These are phyloP conservation scores for Ypsolopha scabrella DNA, from an alignment of 2,888 invertebrate genomes.

Conservation along the genomic window DNA sequence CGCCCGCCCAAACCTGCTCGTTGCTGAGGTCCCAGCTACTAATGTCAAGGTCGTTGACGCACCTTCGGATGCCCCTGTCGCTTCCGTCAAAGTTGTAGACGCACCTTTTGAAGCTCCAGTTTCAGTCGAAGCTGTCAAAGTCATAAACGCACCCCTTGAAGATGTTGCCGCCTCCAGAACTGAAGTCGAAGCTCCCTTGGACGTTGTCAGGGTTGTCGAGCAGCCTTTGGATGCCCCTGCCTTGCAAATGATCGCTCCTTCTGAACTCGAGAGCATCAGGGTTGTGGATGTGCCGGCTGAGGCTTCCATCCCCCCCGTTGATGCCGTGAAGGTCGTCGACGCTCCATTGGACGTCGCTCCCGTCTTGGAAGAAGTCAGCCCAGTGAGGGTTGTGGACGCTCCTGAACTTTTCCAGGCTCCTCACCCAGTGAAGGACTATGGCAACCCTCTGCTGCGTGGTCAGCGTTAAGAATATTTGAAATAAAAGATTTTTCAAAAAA, in stretches of 20 bases:
- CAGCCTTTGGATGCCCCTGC: background rate
- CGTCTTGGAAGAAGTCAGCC: background rate
- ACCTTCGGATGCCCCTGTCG: background rate
- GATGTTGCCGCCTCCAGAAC: too few relatives aligned
- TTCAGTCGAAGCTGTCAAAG: too few relatives aligned
- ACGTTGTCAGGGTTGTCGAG: background rate
- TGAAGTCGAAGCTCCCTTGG: too few relatives aligned
- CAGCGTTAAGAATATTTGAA: too few relatives aligned
- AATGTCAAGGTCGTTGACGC: background rate
- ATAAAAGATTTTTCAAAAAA: too few relatives aligned
- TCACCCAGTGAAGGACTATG: too few relatives aligned
- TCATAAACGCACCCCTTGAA: too few relatives aligned
- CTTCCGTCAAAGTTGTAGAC: background rate
- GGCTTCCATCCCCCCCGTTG: background rate
- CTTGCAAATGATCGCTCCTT: background rate
- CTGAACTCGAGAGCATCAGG: background rate
- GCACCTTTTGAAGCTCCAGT: too few relatives aligned
- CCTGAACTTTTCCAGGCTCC: background rate
- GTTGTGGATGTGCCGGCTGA: background rate
- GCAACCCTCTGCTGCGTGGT: too few relatives aligned
- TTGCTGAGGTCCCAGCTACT: background rate
- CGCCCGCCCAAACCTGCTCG: slow-evolving; percentile 9
- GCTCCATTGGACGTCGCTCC: slow-evolving; percentile 5
- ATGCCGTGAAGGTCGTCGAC: slow-evolving; percentile 7
- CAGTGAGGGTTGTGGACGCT: background rate